Evolutionary conservation across 2,888 invertebrate species (phyloP), one percentile per base, ranked within the genome.

Genomic region (Reticulitermes lucifugus): DNA sequence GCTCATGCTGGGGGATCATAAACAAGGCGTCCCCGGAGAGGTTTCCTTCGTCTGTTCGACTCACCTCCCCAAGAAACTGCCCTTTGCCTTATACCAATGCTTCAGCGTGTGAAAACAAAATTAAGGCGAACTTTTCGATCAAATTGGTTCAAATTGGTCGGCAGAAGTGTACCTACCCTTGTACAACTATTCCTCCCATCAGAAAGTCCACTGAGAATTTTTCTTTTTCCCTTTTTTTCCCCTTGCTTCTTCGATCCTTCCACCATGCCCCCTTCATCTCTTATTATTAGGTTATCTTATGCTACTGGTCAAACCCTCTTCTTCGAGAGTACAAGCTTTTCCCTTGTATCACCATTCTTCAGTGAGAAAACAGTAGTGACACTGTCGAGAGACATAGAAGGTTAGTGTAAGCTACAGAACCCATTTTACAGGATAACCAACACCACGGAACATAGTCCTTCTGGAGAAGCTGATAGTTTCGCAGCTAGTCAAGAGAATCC

Each of bases 91-190:
- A 65, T 25, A 65, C 65, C 65, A 65, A 65, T n/a, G n/a, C 65
- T 65, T 65, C 80, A 35, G 83, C 90, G 92, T 91, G 92, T 91
- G 92, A 92, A 92, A 92, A 92, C 92, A 91, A 91, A 92, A 92
- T 92, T 92, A 92, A 91, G 91, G 91, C 90, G 90, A 92, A 92
- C 92, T 92, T 92, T 77, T 92, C 90, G 92, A 91, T 91, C 90
- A 93, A 93, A 93, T 93, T 93, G 93, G 92, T 92, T 92, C 92
- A 92, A 93, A 93, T 93, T 93, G 93, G 92, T 91, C 92, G 91
- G 75, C 51, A 80, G 71, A 51, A 82, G 59, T 70, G 59, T 22
- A 35, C 80, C 35, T 60, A 73, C 73, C 73, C 73, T 73, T 73
- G 73, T 73, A 73, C 73, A 41, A 41, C 73, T 73, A 73, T 73